phyloP scores from a whole-genome alignment of 1,140 invertebrate genomes.

The Drosophila bipectinata region DNA sequence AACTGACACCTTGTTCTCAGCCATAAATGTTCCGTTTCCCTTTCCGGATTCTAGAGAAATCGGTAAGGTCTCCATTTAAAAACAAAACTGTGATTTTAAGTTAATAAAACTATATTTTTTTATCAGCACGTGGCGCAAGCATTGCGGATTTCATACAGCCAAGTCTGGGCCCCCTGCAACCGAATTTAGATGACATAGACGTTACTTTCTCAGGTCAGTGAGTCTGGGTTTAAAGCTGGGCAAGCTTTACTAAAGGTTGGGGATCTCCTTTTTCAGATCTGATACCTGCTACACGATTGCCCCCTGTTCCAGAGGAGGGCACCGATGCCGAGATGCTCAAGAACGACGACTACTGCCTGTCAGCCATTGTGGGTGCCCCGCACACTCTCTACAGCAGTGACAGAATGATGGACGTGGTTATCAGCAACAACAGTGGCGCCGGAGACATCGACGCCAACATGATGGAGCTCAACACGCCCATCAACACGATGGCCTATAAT shows the following conservation, averaged over 20 bases:
- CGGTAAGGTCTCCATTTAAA: slow-evolving; percentile 86
- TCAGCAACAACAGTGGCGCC: slow-evolving; percentile 15
- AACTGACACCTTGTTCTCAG: slow-evolving; percentile 95
- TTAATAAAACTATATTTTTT: neutral
- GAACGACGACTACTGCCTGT: slow-evolving; percentile 75
- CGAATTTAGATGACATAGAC: slow-evolving; percentile 98
- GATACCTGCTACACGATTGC: slow-evolving; percentile 83
- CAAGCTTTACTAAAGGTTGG: no score
- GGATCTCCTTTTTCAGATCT: slow-evolving; percentile 47
- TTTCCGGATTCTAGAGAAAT: slow-evolving; percentile 99
- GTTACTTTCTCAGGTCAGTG: slow-evolving; percentile 90
- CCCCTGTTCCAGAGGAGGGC: slow-evolving; percentile 85
- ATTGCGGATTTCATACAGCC: slow-evolving; percentile 99
- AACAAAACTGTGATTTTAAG: neutral
- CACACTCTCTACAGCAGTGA: slow-evolving; percentile 69
- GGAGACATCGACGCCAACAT: slow-evolving; percentile 70
- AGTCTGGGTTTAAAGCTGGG: neutral
- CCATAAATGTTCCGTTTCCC: slow-evolving; percentile 95
- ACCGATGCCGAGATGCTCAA: slow-evolving; percentile 81
- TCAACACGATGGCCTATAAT: slow-evolving; percentile 57
- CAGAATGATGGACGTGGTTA: slow-evolving; percentile 73
- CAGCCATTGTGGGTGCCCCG: slow-evolving; percentile 70
- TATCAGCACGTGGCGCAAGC: slow-evolving; percentile 87
- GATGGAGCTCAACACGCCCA: slow-evolving; percentile 78
- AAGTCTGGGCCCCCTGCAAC: slow-evolving; percentile 97